These are phyloP conservation scores for Coregonus ussuriensis DNA, from an alignment of 2,797 vertebrate species.

Conservation along the genomic window DNA sequence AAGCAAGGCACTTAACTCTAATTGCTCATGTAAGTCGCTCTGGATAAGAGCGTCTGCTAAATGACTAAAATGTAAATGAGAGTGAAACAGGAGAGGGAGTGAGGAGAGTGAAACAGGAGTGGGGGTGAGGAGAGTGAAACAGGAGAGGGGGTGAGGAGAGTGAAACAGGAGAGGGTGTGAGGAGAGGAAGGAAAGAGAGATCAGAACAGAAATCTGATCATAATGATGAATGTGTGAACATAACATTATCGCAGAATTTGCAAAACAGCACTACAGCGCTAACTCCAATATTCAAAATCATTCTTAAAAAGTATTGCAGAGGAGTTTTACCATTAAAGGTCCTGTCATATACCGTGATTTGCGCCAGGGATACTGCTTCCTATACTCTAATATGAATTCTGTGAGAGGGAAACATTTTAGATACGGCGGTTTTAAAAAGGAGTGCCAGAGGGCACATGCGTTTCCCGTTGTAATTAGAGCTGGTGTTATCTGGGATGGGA, in stretches of 20 bases:
- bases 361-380: not conserved
- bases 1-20: too few species aligned
- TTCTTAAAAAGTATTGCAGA: not conserved
- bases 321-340: not conserved
- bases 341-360: not conserved
- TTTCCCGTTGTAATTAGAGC: too few species aligned
- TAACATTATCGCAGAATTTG: too few species aligned
- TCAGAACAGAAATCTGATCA: not conserved
- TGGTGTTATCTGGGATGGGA: too few species aligned
- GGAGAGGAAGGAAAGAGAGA: constrained; percentile 13
- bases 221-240: not conserved
- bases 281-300: not conserved
- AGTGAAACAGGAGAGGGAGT: not conserved
- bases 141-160: not conserved
- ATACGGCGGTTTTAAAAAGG: too few species aligned
- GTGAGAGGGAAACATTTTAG: not conserved
- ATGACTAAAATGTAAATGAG: too few species aligned
- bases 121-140: constrained; percentile 25
- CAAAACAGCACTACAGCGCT: not conserved
- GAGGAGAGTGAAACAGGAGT: constrained; percentile 8
- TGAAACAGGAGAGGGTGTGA: not conserved
- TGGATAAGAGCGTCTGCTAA: too few species aligned
- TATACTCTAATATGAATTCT: not conserved
- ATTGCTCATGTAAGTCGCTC: too few species aligned
- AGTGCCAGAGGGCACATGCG: too few species aligned